These are phyloP conservation scores for Maccullochella peelii DNA, from an alignment of 2,113 vertebrate species.

Conservation along the genomic window DNA sequence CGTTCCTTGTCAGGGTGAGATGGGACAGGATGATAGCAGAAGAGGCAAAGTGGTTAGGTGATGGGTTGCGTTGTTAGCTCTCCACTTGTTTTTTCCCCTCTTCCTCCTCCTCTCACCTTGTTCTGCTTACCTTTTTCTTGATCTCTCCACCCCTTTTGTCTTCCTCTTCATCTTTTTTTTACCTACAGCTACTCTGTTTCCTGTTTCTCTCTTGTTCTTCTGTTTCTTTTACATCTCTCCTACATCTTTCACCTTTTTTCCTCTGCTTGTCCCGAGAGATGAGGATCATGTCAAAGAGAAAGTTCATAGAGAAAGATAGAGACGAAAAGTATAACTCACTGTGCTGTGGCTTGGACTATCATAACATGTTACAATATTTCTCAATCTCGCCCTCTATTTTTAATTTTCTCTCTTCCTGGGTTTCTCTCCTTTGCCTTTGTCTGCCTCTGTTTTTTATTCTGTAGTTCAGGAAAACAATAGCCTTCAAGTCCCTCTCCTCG, in stretches of 20 bases:
- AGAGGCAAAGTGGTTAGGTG: slow-evolving; percentile 29
- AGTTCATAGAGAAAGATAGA: background rate
- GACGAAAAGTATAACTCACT: background rate
- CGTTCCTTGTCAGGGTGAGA: slow-evolving; percentile 50
- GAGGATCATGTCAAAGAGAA: slow-evolving; percentile 25
- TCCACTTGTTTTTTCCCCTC: background rate
- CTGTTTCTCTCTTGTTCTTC: background rate
- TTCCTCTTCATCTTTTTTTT: slow-evolving; percentile 20
- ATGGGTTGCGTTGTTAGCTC: slow-evolving; percentile 41
- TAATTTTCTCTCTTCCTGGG: background rate
- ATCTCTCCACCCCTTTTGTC: slow-evolving; percentile 26
- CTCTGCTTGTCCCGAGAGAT: slow-evolving; percentile 32
- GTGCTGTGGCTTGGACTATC: background rate
- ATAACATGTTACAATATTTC: slow-evolving; percentile 16
- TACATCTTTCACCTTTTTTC: slow-evolving; percentile 2
- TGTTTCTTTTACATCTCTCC: no score
- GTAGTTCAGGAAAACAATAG: background rate
- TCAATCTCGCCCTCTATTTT: slow-evolving; percentile 4
- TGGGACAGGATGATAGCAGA: slow-evolving; percentile 32
- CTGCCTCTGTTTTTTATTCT: slow-evolving; percentile 10
- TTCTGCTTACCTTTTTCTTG: slow-evolving; percentile 3
- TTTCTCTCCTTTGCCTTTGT: slow-evolving; percentile 6
- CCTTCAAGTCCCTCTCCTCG: slow-evolving; percentile 6
- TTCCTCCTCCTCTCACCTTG: slow-evolving; percentile 3
- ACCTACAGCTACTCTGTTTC: slow-evolving; percentile 35